These are phyloP conservation scores for Pollimyrus isidori DNA, from an alignment of 2,113 vertebrate genomes.

Conservation along the genomic window DNA sequence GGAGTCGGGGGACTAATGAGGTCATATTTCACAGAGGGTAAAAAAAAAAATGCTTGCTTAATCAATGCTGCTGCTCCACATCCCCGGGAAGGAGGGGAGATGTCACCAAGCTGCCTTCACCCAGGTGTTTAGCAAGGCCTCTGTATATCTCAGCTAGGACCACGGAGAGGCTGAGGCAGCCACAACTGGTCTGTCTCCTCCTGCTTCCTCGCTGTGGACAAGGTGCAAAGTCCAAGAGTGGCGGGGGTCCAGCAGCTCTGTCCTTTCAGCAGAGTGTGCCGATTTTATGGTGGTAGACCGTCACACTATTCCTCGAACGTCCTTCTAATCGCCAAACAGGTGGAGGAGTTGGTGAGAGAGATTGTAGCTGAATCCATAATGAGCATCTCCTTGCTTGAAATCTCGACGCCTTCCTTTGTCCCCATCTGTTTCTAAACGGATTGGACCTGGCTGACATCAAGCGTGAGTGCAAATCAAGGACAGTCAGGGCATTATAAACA, in stretches of 20 bases:
- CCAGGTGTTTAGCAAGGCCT: background rate
- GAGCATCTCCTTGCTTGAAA: conserved; percentile 38
- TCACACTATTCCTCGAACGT: conserved; percentile 27
- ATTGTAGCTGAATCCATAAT: conserved; percentile 53
- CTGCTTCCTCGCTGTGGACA: background rate
- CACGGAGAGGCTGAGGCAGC: background rate
- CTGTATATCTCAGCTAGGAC: background rate
- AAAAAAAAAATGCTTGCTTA: conserved; percentile 25
- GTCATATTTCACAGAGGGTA: conserved; percentile 51
- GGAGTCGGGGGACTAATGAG: conserved; percentile 41
- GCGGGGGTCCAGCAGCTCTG: background rate
- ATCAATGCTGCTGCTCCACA: conserved; percentile 43
- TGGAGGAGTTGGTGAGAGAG: conserved; percentile 54
- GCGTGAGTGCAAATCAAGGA: background rate
- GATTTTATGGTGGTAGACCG: conserved; percentile 37
- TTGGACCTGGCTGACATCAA: background rate
- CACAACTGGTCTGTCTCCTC: background rate
- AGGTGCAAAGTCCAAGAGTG: background rate
- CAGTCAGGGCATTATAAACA: background rate
- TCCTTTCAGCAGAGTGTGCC: background rate
- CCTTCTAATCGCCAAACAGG: conserved; percentile 51
- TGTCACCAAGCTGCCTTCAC: background rate
- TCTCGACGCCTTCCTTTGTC: background rate
- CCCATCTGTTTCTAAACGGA: background rate
- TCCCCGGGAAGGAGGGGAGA: conserved; percentile 15